Base-by-base conservation (phyloP, 1,140 invertebrate genomes). In the Neotoxoptera formosana region DNA sequence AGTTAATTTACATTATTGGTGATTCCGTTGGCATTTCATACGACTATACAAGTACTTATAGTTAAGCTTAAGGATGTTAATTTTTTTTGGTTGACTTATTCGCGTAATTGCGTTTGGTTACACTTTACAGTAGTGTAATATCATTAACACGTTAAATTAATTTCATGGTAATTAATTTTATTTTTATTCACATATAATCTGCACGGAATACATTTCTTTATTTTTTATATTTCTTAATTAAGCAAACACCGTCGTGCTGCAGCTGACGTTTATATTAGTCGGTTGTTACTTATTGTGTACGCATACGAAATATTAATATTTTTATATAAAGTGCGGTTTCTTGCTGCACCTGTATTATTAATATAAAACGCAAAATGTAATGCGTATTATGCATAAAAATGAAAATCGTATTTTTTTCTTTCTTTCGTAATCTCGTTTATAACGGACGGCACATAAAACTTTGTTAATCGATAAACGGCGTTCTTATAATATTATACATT, bases 401-500 rank as follows among this genome's bases (percentile, higher is more conserved):
- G 34, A 86, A 86, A 86, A 47, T 86, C 6, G 2, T 45, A 76
- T 76, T 47, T 86, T 21, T 86, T 86, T 17, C 23, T 3, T 47
- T n/a, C 84, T 47, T 30, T 47, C 3, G 25, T 30, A 48, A 51
- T 51, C 17, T 87, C 17, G 47, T n/a, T 48, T 48, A 41, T 56
- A 56, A 23, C 48, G 48, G n/a, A n/a, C 48, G 48, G 20, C 8
- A 20, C 21, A 53, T 89, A 36, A 34, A 89, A 89, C 48, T 89
- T 56, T 56, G 21, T 56, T 56, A 56, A 89, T 89, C 88, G 88
- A 89, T 89, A 53, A 56, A 56, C 23, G 88, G 51, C 48, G 48
- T 89, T 53, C 48, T 53, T 89, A 56, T 36, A 36, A 25, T 41
- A 36, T 25, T 41, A 41, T 47, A n/a, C 25, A 36, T 56, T 53